Evolutionary conservation across 2,888 invertebrate species (phyloP).

Genomic region (Amaurobius ferox): DNA sequence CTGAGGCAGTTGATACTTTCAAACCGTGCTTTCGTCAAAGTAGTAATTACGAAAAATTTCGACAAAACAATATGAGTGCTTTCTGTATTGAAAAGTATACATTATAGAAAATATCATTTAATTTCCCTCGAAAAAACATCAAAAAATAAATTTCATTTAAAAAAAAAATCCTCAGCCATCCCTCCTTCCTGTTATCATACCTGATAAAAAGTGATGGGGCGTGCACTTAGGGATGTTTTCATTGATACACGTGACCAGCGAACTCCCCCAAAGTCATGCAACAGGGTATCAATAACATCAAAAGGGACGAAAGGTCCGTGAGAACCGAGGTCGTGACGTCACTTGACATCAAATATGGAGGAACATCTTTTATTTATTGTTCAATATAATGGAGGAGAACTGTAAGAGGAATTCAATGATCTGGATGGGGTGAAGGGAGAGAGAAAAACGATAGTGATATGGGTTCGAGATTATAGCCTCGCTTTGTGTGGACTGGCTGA

Average conservation of each 20-base stretch:
- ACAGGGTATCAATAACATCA: slow-evolving; percentile 13
- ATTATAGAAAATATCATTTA: no score
- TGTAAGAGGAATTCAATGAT: not conserved
- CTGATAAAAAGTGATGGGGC: not conserved
- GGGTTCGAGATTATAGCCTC: no score
- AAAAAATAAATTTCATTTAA: no score
- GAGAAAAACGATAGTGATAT: not conserved
- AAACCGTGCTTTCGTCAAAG: no score
- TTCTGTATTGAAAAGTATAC: no score
- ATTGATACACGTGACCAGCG: not conserved
- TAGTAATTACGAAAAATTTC: no score
- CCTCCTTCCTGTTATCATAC: not conserved
- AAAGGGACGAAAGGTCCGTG: slow-evolving; percentile 18
- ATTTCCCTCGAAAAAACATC: no score
- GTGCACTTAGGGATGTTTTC: not conserved
- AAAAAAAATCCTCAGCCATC: no score
- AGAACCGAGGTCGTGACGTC: slow-evolving; percentile 32
- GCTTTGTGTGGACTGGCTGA: no score
- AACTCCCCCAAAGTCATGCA: not conserved
- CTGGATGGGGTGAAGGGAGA: not conserved
- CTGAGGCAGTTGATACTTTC: no score
- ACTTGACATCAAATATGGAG: slow-evolving; percentile 30
- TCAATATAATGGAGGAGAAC: slow-evolving; percentile 35
- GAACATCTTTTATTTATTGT: slow-evolving; percentile 47
- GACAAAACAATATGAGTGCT: no score